These are phyloP conservation scores for Phalera bucephala DNA, from an alignment of 2,888 invertebrate genomes.

Conservation along the genomic window DNA sequence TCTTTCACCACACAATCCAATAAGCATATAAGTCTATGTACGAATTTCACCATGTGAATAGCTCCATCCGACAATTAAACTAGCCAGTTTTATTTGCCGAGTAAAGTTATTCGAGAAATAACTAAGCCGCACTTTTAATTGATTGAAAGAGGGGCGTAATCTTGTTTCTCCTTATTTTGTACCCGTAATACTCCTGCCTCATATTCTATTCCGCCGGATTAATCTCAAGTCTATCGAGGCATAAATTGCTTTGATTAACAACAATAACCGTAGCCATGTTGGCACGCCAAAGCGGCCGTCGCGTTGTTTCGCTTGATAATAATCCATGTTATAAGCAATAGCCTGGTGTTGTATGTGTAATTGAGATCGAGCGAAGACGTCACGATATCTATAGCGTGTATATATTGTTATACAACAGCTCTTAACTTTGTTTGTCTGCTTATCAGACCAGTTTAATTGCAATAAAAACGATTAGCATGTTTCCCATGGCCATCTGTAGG, in stretches of 20 bases:
- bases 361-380: slow-evolving; percentile 37
- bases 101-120: not conserved
- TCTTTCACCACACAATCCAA: no score
- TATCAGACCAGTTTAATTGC: slow-evolving; percentile 19
- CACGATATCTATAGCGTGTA: slow-evolving; percentile 19
- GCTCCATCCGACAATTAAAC: no score
- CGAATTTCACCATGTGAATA: no score
- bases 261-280: slow-evolving; percentile 33
- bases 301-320: slow-evolving; percentile 30
- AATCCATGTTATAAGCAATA: slow-evolving; percentile 42
- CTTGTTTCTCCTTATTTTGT: slow-evolving; percentile 22
- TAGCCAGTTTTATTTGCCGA: no score
- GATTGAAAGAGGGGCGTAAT: no score
- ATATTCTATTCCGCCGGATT: slow-evolving; percentile 24
- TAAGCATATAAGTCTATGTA: no score
- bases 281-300: slow-evolving; percentile 25
- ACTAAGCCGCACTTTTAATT: no score
- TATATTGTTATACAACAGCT: slow-evolving; percentile 1
- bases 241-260: slow-evolving; percentile 49
- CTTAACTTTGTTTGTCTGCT: slow-evolving; percentile 12
- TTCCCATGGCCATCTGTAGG: slow-evolving; percentile 39
- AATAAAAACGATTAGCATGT: slow-evolving; percentile 41
- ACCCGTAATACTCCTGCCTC: slow-evolving; percentile 22
- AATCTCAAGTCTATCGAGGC: slow-evolving; percentile 30
- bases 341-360: slow-evolving; percentile 28